Conservation (phyloP, 30 jellyfish, hydroid and myxozoan species). For the Chrysaora quinquecirrha region DNA sequence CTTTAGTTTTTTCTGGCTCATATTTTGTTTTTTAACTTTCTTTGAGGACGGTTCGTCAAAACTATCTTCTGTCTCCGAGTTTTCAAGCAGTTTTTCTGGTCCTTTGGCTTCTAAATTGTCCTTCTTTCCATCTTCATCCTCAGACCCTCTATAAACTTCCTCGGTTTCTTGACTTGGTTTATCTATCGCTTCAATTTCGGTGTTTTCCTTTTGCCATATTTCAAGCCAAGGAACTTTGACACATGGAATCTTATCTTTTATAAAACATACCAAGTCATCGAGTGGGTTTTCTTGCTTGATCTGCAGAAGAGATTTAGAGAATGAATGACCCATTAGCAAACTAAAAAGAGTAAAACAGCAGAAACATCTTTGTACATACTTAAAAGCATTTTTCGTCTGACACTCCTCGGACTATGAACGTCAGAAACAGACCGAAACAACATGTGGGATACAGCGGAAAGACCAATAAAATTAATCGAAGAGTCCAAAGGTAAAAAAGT, state of each 20-base stretch:
- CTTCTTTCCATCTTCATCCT: neutral
- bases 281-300: slow-evolving; percentile 50
- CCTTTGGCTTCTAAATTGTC: neutral
- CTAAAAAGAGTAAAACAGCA: no score
- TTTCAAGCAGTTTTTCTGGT: neutral
- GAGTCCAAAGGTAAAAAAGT: no score
- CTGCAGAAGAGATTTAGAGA: no score
- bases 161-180: no score
- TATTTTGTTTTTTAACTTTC: neutral
- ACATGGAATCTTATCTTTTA: slow-evolving; percentile 74
- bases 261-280: slow-evolving; percentile 64
- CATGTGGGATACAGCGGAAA: no score
- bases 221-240: slow-evolving; percentile 66
- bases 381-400: no score
- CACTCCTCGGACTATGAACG: no score
- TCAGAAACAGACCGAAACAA: no score
- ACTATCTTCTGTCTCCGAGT: no score
- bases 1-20: neutral
- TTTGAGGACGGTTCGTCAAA: neutral
- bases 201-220: slow-evolving; percentile 38
- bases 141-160: neutral
- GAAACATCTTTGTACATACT: no score
- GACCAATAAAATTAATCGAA: no score
- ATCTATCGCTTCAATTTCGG: neutral
- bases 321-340: no score